phyloP scores from a whole-genome alignment of 2,888 invertebrate species.

The Melikaiella ostensackeni region DNA sequence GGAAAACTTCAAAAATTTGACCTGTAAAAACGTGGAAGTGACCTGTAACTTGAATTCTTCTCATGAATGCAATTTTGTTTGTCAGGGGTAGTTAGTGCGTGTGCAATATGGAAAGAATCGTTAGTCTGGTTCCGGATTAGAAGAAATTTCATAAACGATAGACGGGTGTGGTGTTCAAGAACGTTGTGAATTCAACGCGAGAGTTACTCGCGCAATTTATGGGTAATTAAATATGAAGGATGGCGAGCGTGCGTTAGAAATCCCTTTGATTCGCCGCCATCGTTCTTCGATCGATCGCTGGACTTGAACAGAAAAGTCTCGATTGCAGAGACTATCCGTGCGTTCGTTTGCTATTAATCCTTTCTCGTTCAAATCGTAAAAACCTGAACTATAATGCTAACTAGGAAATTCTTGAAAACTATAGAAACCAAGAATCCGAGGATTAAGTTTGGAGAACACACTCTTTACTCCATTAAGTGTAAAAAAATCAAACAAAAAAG shows the following conservation, averaged over 20 bases:
- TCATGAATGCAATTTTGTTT: too few relatives aligned
- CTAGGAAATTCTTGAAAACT: too few relatives aligned
- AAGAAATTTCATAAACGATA: conserved; percentile 45
- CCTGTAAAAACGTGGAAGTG: too few relatives aligned
- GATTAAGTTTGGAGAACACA: too few relatives aligned
- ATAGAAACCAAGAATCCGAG: too few relatives aligned
- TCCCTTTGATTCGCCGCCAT: conserved; percentile 58
- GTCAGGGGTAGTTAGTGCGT: not conserved
- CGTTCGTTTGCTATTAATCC: conserved; percentile 14
- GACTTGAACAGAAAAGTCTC: conserved; percentile 10
- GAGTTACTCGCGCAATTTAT: conserved; percentile 56
- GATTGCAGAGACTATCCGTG: not conserved
- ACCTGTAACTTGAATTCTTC: too few relatives aligned
- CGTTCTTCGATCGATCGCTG: conserved; percentile 20
- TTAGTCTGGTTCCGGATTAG: conserved; percentile 45
- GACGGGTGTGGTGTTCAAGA: conserved; percentile 43
- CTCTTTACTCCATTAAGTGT: too few relatives aligned
- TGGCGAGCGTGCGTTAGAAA: conserved; percentile 49
- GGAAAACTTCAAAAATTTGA: too few relatives aligned
- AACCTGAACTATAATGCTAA: conserved; percentile 3
- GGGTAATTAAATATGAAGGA: conserved; percentile 63
- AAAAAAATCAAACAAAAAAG: too few relatives aligned
- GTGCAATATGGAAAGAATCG: not conserved
- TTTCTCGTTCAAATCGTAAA: conserved; percentile 9
- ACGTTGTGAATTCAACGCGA: conserved; percentile 47